phyloP scores from a whole-genome alignment of 2,888 invertebrate genomes.

The Lumbricus terrestris region DNA sequence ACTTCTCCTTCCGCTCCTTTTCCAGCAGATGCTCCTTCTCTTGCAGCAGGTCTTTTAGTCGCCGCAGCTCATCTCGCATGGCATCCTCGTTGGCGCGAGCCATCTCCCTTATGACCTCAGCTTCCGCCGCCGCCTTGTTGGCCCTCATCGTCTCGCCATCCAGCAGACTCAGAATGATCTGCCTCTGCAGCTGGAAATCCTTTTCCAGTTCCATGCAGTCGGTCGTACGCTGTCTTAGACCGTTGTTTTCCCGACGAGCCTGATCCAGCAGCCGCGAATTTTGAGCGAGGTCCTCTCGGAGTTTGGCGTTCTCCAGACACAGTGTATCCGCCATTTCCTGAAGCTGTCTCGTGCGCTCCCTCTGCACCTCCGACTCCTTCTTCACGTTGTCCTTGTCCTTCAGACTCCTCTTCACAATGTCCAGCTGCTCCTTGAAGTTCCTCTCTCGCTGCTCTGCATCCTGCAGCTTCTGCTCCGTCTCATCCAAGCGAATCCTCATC shows the following conservation, averaged over 20 bases:
- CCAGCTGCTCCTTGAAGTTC: slow-evolving; percentile 12
- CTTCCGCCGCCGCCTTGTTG: background rate
- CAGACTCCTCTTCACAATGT: slow-evolving; percentile 4
- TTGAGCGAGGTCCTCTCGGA: background rate
- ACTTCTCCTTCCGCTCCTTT: slow-evolving; percentile 8
- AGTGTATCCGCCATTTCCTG: background rate
- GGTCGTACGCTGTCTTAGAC: background rate
- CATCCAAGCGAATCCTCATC: background rate
- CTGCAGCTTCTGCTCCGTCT: background rate
- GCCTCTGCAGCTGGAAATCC: background rate
- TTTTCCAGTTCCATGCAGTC: background rate
- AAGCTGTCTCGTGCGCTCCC: background rate
- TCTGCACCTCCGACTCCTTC: background rate
- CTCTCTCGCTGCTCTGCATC: background rate
- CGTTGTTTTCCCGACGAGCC: background rate
- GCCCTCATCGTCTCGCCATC: background rate
- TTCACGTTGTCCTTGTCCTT: background rate
- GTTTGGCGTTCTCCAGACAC: background rate
- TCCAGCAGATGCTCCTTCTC: background rate
- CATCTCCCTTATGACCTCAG: background rate
- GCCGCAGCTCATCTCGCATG: background rate
- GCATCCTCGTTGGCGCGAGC: background rate
- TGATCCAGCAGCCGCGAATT: background rate
- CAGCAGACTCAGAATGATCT: background rate
- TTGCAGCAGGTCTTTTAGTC: background rate